Conservation (phyloP, 1,140 invertebrate species). For the Gonatopus flavifemur region DNA sequence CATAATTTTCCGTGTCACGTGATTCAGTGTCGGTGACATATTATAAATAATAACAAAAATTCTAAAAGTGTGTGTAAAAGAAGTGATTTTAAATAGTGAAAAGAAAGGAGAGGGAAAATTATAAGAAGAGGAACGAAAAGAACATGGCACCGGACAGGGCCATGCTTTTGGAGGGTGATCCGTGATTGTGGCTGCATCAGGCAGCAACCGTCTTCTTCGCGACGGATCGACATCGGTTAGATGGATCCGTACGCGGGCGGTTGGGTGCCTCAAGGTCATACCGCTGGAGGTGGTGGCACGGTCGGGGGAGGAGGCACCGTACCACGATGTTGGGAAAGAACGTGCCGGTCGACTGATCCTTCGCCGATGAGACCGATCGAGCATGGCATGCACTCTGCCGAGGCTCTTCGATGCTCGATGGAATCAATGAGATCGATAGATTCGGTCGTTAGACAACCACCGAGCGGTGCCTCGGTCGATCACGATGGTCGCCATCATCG, state of each 20-base stretch:
- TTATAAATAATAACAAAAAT: too few species aligned
- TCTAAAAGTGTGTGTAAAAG: too few species aligned
- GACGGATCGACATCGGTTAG: too few species aligned
- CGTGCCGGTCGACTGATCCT: constrained; percentile 53
- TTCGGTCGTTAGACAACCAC: constrained; percentile 39
- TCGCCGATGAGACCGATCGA: constrained; percentile 54
- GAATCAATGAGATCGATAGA: constrained; percentile 54
- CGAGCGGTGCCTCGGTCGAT: constrained; percentile 23
- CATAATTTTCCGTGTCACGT: too few species aligned
- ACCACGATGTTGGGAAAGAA: constrained; percentile 51
- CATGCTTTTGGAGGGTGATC: constrained; percentile 23
- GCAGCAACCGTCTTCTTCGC: constrained; percentile 1
- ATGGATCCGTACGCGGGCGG: constrained; percentile 50
- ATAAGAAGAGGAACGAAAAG: too few species aligned
- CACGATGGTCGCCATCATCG: too few species aligned
- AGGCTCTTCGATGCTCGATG: constrained; percentile 53
- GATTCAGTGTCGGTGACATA: too few species aligned
- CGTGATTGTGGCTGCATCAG: constrained; percentile 4
- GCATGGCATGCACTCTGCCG: constrained; percentile 49
- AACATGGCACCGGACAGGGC: constrained; percentile 47
- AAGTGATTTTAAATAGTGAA: too few species aligned
- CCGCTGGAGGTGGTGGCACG: constrained; percentile 15
- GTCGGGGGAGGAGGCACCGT: constrained; percentile 7
- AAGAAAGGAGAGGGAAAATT: too few species aligned
- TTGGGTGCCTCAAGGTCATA: constrained; percentile 47